Evolutionary conservation across 1,140 invertebrate genomes (phyloP), one percentile per base, ranked within the genome.

Genomic region (Sinonovacula constricta): DNA sequence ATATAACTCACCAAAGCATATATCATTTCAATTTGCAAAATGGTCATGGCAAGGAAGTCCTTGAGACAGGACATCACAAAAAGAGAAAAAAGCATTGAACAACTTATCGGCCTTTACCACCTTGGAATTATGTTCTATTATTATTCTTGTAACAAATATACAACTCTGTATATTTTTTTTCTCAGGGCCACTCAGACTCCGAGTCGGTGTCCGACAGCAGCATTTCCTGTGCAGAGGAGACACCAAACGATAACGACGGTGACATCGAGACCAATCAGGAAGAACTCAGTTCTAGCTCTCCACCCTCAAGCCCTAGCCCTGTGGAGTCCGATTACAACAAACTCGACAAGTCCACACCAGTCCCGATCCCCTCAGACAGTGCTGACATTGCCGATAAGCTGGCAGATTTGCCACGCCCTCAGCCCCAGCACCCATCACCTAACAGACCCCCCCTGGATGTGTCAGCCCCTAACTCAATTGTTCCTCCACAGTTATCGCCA

Each of bases 131-230:
- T n/a, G n/a, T n/a, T n/a, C n/a, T n/a, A n/a, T n/a, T n/a, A n/a
- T n/a, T n/a, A n/a, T n/a, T n/a, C n/a, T n/a, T n/a, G n/a, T n/a
- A n/a, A n/a, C n/a, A n/a, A n/a, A n/a, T n/a, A n/a, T n/a, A n/a
- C n/a, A n/a, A n/a, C n/a, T n/a, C n/a, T n/a, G n/a, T n/a, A n/a
- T n/a, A n/a, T n/a, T 39, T 28, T 62, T 30, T 28, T 26, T 80
- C 81, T 5, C 67, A 89, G 83, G 85, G 81, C 22, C 80, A 84
- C 0, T 84, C 88, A 0, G 88, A 90, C 56, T 87, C 87, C 0
- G 91, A 91, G 51, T 90, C 89, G 12, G 78, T 85, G 10, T 87
- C 88, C 10, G 91, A 91, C 77, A 87, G 89, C 69, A 91, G 88
- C 81, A 80, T 87, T 26, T 88, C 87, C 66, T 86, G 87, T 65